Percentiles rank a stretch among this genome's conserved stretches.
Evolutionary conservation across 2,113 vertebrate species (phyloP).

Genomic region (Vidua macroura): DNA sequence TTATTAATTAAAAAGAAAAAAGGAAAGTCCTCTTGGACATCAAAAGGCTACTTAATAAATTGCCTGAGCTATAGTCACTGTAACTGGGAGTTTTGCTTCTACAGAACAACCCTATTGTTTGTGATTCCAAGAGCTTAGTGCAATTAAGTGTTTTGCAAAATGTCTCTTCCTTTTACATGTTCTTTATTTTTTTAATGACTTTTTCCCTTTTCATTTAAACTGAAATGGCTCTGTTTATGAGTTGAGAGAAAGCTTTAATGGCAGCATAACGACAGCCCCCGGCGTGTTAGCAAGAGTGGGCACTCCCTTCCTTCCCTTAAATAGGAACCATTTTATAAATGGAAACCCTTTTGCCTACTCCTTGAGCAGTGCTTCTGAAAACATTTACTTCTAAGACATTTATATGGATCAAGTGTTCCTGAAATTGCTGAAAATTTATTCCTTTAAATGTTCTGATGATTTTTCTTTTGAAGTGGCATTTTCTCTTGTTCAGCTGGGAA

Average conservation of each 20-base stretch:
- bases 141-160: background rate
- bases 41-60: background rate
- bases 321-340: conserved; percentile 20
- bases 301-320: conserved; percentile 35
- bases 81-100: background rate
- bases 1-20: background rate
- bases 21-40: background rate
- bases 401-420: background rate
- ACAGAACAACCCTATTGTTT: background rate
- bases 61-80: background rate
- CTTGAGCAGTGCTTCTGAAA: conserved; percentile 17
- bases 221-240: conserved; percentile 20
- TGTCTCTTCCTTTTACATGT: background rate
- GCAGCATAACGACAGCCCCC: background rate
- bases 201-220: conserved; percentile 9
- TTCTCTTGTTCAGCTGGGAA: background rate
- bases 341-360: conserved; percentile 1
- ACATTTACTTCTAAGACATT: background rate
- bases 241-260: conserved; percentile 6
- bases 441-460: background rate
- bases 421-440: background rate
- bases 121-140: background rate
- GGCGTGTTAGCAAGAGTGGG: background rate
- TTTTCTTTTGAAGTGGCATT: background rate
- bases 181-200: background rate